Percentiles rank a stretch among this genome's conserved stretches.
Evolutionary conservation across 2,113 vertebrate species (phyloP).

Genomic region (Ophthalmotilapia sp.): DNA sequence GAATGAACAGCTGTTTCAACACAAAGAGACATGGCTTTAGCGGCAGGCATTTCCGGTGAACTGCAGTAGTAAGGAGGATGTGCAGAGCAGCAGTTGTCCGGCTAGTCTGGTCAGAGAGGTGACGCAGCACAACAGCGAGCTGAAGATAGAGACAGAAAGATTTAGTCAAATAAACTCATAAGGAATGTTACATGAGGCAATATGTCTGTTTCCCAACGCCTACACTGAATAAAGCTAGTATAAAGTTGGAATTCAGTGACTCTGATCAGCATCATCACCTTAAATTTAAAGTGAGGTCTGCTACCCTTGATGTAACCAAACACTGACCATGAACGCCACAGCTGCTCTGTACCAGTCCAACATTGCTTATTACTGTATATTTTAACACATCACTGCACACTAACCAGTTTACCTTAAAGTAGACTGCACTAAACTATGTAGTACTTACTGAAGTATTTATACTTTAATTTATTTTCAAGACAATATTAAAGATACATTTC

Average conservation of each 20-base stretch:
- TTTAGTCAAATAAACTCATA: background rate
- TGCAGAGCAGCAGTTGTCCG: slow-evolving; percentile 74
- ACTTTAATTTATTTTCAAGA: background rate
- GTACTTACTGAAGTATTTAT: background rate
- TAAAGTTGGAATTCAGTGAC: background rate
- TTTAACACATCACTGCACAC: background rate
- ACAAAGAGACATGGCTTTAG: background rate
- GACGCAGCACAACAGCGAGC: slow-evolving; percentile 67
- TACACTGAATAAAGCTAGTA: background rate
- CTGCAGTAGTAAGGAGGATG: slow-evolving; percentile 64
- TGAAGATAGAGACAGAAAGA: background rate
- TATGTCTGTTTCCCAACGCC: rapidly evolving
- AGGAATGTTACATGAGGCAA: background rate
- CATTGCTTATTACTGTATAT: background rate
- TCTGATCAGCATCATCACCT: background rate
- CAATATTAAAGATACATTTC: background rate
- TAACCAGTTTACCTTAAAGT: background rate
- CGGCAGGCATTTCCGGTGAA: slow-evolving; percentile 60
- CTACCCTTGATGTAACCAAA: background rate
- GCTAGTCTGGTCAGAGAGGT: slow-evolving; percentile 67
- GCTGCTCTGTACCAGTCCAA: background rate
- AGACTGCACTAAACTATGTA: background rate
- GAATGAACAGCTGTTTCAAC: background rate
- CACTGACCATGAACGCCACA: background rate
- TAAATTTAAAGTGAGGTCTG: background rate